phyloP scores from a whole-genome alignment of 1,140 invertebrate species.

The Ostrea denselamellosa region DNA sequence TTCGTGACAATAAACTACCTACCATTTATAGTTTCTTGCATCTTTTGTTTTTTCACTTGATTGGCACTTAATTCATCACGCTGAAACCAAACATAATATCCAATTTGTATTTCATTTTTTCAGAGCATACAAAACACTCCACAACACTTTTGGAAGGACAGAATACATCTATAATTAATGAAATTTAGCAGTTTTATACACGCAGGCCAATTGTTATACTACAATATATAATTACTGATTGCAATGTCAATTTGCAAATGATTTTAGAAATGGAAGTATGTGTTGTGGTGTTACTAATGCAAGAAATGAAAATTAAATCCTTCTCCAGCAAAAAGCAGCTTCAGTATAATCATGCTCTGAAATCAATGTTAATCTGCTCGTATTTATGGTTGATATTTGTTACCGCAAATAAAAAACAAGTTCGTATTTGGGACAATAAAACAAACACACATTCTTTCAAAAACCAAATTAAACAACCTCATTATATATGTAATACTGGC shows the following conservation, averaged over 20 bases:
- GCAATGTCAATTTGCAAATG: background rate
- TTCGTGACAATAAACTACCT: slow-evolving; percentile 31
- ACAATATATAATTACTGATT: background rate
- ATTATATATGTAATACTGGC: too few relatives aligned
- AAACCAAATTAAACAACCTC: too few relatives aligned
- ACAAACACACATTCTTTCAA: too few relatives aligned
- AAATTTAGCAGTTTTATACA: background rate
- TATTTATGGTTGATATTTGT: background rate
- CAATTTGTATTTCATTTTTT: slow-evolving; percentile 15
- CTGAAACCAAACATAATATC: slow-evolving; percentile 51
- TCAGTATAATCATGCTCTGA: background rate
- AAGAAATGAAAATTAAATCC: background rate
- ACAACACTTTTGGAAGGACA: slow-evolving; percentile 27
- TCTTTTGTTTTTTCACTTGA: slow-evolving; percentile 62
- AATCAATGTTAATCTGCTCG: background rate
- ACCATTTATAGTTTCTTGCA: slow-evolving; percentile 69
- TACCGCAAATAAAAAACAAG: background rate
- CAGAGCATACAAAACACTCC: background rate
- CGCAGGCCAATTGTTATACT: slow-evolving; percentile 5
- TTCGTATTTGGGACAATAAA: too few relatives aligned
- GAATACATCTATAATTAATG: background rate
- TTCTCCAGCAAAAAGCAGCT: background rate
- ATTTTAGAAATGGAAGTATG: slow-evolving; percentile 27
- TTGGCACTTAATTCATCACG: slow-evolving; percentile 63
- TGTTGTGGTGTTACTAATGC: background rate